Base-by-base conservation (phyloP, 1,140 invertebrate genomes). In the Pseudomyrmex concolor region DNA sequence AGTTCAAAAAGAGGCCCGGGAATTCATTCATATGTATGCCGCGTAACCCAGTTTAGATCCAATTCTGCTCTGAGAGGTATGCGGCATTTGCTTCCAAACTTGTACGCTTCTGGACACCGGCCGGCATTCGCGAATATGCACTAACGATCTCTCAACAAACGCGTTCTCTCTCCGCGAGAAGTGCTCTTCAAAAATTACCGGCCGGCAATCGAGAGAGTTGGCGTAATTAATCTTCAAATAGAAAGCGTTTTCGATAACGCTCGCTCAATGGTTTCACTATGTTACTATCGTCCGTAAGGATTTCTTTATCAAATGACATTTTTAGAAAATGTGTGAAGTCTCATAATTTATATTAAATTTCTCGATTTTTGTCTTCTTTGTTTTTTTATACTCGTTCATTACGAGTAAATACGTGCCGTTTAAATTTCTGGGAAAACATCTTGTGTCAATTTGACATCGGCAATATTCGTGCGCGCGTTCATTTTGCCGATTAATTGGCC, bases 21-120 rank as follows among this genome's bases (percentile, higher is more conserved):
- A 34, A 76, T 48, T 87, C 86, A 86, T 87, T 86, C 85, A 87
- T 87, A 88, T 86, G 85, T 87, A 87, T 88, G 82, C 25, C 57
- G 63, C 54, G 45, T 80, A 84, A 86, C 86, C 86, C 17, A 86
- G 85, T 87, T 87, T 68, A 67, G 48, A 84, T 73, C 70, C 62
- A 70, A 64, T 82, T 72, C 73, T 13, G 50, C 15, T 67, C 67
- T 34, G 78, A 59, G 59, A 62, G 66, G 22, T 22, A 57, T 17
- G 25, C n/a, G 64, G 64, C 62, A 34, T 25, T 55, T 48, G 45
- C n/a, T 13, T 55, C 67, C 72, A 67, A 83, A 86, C 76, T 84
- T 70, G 67, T 13, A 70, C 71, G 63, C 48, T 64, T 59, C 76
- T 17, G 64, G 54, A 59, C 55, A 78, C 54, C 45, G 43, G 22